Evolutionary conservation across 37 sponge, comb jelly and placozoan species (phyloP).

Genomic region (Tethya wilhelma): DNA sequence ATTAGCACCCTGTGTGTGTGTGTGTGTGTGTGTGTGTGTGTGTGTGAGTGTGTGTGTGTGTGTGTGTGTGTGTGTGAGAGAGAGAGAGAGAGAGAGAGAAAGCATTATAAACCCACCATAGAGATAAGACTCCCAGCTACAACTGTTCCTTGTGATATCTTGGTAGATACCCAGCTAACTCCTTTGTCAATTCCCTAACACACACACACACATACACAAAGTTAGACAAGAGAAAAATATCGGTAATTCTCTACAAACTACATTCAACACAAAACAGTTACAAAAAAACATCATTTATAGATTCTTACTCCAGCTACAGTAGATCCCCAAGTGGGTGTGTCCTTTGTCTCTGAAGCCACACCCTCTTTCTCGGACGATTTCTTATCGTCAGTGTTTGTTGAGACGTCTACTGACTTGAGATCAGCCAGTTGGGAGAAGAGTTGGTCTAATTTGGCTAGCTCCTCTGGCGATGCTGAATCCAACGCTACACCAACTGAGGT

Average conservation of each 20-base stretch:
- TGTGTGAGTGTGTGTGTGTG: conserved; percentile 36
- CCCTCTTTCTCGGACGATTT: conserved; percentile 3
- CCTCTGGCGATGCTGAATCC: conserved; percentile 43
- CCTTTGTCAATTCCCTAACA: conserved; percentile 58
- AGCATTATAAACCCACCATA: no score
- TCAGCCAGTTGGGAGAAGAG: conserved; percentile 15
- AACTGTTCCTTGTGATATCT: conserved; percentile 53
- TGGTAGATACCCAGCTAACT: conserved; percentile 40
- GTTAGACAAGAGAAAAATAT: not conserved
- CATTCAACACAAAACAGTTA: not conserved
- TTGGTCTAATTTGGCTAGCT: conserved; percentile 27
- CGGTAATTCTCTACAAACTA: not conserved
- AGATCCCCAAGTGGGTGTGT: conserved; percentile 31
- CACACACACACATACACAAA: not conserved
- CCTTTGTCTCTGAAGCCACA: conserved; percentile 8
- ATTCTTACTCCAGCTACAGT: conserved; percentile 49
- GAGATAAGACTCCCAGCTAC: conserved; percentile 42
- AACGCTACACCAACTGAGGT: conserved; percentile 49
- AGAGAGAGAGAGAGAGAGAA: not conserved
- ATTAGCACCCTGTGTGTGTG: conserved; percentile 55
- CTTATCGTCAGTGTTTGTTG: not conserved
- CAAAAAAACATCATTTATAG: not conserved
- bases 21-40: conserved; percentile 44
- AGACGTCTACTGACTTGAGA: not conserved
- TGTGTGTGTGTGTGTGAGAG: no score